Percentiles rank a stretch among this genome's conserved stretches.
Conservation (phyloP, 2,888 invertebrate species). For the Orchesellides sinensis region DNA sequence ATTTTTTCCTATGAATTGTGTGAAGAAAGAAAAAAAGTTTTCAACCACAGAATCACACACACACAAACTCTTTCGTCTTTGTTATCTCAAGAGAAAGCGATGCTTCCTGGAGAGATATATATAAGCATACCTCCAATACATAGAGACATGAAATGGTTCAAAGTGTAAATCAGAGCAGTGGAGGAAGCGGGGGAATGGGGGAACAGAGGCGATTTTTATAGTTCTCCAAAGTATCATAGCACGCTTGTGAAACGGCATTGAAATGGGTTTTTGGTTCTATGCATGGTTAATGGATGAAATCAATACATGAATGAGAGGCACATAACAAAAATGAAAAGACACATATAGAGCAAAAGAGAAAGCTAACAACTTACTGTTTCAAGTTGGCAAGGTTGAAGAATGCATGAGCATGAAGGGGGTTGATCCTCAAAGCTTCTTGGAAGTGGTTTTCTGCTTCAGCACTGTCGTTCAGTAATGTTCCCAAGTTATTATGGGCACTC, state of each 20-base stretch:
- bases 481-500: constrained; percentile 92
- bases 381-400: constrained; percentile 90
- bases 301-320: constrained; percentile 59
- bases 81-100: constrained; percentile 18
- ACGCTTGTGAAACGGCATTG: background rate
- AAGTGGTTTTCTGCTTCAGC: constrained; percentile 86
- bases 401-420: constrained; percentile 88
- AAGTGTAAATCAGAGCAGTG: constrained; percentile 46
- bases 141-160: constrained; percentile 24
- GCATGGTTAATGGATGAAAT: constrained; percentile 64
- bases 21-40: constrained; percentile 38
- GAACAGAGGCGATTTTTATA: constrained; percentile 50
- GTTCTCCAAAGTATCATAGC: constrained; percentile 58
- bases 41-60: constrained; percentile 21
- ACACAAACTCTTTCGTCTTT: constrained; percentile 29
- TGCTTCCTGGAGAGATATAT: too few relatives aligned
- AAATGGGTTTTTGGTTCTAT: constrained; percentile 3
- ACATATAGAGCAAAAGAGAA: constrained; percentile 41
- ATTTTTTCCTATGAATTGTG: constrained; percentile 25
- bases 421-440: constrained; percentile 79
- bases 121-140: too few relatives aligned
- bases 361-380: constrained; percentile 82
- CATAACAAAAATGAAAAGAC: constrained; percentile 46
- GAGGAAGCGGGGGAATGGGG: background rate
- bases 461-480: constrained; percentile 84